Conservation (phyloP, 2,797 vertebrate species). For the Mareca penelope region DNA sequence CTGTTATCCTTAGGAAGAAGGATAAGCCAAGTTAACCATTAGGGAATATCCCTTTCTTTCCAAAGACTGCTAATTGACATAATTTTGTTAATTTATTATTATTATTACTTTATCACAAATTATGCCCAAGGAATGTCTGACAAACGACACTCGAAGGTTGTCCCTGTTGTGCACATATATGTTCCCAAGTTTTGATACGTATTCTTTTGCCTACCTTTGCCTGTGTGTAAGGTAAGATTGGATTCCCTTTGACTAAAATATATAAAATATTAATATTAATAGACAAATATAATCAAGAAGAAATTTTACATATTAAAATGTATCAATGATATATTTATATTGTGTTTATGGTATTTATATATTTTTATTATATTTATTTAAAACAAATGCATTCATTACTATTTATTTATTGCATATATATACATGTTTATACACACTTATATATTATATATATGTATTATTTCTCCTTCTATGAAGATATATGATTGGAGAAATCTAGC, state of each 20-base stretch:
- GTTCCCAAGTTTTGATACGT: not conserved
- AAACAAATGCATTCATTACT: not conserved
- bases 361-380: not conserved
- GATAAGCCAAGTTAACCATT: not conserved
- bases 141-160: not conserved
- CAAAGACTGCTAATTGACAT: not conserved
- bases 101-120: not conserved
- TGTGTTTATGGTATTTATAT: not conserved
- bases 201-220: not conserved
- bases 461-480: not conserved
- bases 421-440: not conserved
- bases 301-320: not conserved
- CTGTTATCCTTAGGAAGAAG: too few species aligned
- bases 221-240: accelerated
- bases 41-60: not conserved
- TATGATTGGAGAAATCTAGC: not conserved
- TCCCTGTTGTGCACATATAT: not conserved
- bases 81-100: not conserved
- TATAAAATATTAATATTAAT: not conserved
- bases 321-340: accelerated
- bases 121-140: not conserved
- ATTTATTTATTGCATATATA: not conserved
- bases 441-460: not conserved
- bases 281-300: not conserved
- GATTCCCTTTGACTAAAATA: not conserved